These are phyloP conservation scores for Salvator merianae DNA, from an alignment of 2,113 vertebrate genomes.

Conservation along the genomic window DNA sequence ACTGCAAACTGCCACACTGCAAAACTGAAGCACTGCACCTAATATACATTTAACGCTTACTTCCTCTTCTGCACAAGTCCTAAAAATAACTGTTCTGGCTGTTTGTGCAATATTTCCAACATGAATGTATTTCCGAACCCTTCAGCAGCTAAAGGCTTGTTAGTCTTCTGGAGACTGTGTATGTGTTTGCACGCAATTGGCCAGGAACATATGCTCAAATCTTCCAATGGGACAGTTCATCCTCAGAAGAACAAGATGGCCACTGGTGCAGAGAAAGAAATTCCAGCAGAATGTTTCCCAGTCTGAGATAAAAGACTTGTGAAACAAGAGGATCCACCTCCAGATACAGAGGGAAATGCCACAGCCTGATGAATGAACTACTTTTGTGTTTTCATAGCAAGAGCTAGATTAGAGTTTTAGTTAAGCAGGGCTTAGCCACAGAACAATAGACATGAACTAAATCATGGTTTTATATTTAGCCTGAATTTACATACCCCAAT, in stretches of 20 bases:
- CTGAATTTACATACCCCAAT: neutral
- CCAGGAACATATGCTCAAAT: neutral
- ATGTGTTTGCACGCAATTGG: neutral
- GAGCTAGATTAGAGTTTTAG: neutral
- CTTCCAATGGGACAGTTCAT: neutral
- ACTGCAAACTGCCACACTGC: constrained; percentile 14
- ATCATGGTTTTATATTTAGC: neutral
- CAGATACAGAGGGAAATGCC: neutral
- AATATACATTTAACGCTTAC: neutral
- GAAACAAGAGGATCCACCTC: neutral
- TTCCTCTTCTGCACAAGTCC: neutral
- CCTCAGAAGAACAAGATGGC: neutral
- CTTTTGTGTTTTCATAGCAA: neutral
- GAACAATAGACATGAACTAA: constrained; percentile 5
- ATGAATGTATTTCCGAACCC: neutral
- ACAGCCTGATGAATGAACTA: neutral
- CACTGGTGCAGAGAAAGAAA: constrained; percentile 1
- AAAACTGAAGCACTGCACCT: neutral
- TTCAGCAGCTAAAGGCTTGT: constrained; percentile 8
- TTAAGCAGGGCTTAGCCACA: neutral
- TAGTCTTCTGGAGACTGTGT: too few relatives aligned
- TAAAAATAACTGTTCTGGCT: neutral
- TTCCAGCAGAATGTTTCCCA: neutral
- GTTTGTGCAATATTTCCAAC: neutral
- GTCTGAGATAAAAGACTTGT: neutral